phyloP scores from a whole-genome alignment of 2,113 vertebrate species.

The Eretmodus cyanostictus region DNA sequence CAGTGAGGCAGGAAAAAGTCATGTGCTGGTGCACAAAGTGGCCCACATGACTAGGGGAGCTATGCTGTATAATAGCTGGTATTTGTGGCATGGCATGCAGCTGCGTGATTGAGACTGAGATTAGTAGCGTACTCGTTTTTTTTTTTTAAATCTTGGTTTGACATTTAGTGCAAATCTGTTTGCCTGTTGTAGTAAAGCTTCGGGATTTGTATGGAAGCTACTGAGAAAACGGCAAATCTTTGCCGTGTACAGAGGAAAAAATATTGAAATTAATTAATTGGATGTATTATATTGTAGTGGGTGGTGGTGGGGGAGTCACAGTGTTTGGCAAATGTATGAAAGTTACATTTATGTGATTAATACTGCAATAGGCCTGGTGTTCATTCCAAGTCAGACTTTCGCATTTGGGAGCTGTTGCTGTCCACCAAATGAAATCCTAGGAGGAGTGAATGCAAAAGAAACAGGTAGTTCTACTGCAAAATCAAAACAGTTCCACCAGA shows the following conservation, averaged over 20 bases:
- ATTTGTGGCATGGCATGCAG: constrained; percentile 45
- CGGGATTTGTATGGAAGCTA: not conserved
- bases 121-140: not conserved
- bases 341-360: not conserved
- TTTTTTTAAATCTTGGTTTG: not conserved
- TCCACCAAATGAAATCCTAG: not conserved
- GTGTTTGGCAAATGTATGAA: not conserved
- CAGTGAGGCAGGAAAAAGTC: not conserved
- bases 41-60: constrained; percentile 29
- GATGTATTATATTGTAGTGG: not conserved
- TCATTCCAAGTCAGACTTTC: not conserved
- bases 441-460: not conserved
- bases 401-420: not conserved
- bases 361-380: not conserved
- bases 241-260: not conserved
- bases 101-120: not conserved
- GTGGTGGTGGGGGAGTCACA: not conserved
- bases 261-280: not conserved
- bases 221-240: not conserved
- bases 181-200: not conserved
- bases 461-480: not conserved
- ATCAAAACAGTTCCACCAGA: not conserved
- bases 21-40: constrained; percentile 22
- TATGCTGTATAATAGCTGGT: not conserved
- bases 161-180: not conserved